These are phyloP conservation scores for Craseonycteris thonglongyai DNA, from an alignment of 2,113 vertebrate species.

Conservation along the genomic window DNA sequence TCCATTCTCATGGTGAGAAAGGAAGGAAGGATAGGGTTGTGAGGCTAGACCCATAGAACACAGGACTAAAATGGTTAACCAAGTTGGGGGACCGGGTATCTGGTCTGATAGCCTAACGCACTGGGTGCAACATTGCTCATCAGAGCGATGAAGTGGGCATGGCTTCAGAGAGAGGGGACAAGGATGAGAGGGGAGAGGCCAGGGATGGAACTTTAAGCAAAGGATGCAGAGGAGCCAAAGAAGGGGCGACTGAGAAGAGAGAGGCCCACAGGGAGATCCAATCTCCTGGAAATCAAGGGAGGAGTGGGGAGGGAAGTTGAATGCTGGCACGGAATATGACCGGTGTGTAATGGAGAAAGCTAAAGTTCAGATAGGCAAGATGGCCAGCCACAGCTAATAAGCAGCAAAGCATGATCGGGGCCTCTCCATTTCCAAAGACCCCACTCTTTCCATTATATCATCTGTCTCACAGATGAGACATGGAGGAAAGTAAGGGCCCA, in stretches of 20 bases:
- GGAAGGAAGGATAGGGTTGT: accelerated
- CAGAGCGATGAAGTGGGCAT: background rate
- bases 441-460: background rate
- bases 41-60: background rate
- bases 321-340: too few species aligned
- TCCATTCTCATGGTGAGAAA: background rate
- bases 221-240: too few species aligned
- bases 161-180: background rate
- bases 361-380: background rate
- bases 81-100: background rate
- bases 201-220: background rate
- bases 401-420: background rate
- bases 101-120: background rate
- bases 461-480: background rate
- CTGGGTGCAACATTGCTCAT: background rate
- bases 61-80: background rate
- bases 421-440: background rate
- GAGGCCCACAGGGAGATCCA: background rate
- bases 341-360: background rate
- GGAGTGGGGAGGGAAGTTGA: background rate
- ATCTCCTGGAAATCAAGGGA: background rate
- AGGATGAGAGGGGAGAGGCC: accelerated
- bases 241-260: background rate
- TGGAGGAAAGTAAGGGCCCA: background rate
- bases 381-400: background rate